Evolutionary conservation across 2,113 vertebrate genomes (phyloP), one percentile per base, ranked within the genome.

Genomic region (Reinhardtius hippoglossoides): DNA sequence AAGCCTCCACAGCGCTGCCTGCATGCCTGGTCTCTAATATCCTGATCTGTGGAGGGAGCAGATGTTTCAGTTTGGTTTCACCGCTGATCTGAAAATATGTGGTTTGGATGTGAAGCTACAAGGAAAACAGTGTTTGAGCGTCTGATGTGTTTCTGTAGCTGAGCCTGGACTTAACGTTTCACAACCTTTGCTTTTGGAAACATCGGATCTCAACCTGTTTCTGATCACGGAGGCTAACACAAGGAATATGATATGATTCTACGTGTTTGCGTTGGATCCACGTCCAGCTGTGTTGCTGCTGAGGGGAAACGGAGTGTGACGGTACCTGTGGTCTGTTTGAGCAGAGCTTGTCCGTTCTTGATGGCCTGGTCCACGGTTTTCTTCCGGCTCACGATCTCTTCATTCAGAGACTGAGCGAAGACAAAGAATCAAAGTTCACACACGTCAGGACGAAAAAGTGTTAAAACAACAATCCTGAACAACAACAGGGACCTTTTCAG

Each of bases 291-390:
- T 31, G 31, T 31, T 31, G 31, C 0, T 31, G 31, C 31, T 31
- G 31, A 31, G 31, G 31, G 31, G 31, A 2, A 31, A 31, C n/a
- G n/a, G n/a, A n/a, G n/a, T 61, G 2, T n/a, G 24, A 18, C 0
- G 18, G 82, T 92, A 99, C 97, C 98, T 95, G 98, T 99, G 78
- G 98, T 99, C 93, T 99, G 98, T 88, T 99, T 99, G 37, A 99
- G 96, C 40, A 99, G 93, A 65, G 97, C 96, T 83, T 99, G 98
- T 72, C 98, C 98, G 0, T 99, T 99, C 89, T 97, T 97, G 85
- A 99, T 95, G 83, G 98, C 98, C 94, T 99, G 98, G 92, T 99
- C 98, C 83, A 99, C 97, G 0, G 96, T 98, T 93, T 97, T 98
- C 94, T 98, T 99, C 92, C 97, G 94, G 92, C 97, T 98, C 85